These are phyloP conservation scores for Eciton burchellii DNA, from an alignment of 1,140 invertebrate species.

Conservation along the genomic window DNA sequence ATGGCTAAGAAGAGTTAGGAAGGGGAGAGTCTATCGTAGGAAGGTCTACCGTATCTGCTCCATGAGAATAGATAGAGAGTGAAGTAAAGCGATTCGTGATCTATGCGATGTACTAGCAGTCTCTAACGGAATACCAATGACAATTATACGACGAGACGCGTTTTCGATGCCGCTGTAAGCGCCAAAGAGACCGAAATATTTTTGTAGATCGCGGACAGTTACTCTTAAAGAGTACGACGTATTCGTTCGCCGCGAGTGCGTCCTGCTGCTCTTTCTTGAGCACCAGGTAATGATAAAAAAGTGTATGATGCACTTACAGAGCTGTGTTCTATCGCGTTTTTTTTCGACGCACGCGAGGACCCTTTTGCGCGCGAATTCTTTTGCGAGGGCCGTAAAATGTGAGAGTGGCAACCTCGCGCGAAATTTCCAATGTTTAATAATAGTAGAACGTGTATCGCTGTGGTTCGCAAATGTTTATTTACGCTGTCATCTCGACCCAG, in stretches of 20 bases:
- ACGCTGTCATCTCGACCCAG: not conserved
- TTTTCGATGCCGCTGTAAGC: not conserved
- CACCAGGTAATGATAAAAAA: constrained; percentile 52
- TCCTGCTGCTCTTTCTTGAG: constrained; percentile 25
- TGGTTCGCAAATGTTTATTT: constrained; percentile 15
- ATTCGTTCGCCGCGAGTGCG: constrained; percentile 16
- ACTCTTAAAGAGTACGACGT: constrained; percentile 9
- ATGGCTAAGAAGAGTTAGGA: too few species aligned
- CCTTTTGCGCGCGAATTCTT: constrained; percentile 15
- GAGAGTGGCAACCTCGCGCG: not conserved
- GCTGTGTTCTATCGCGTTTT: not conserved
- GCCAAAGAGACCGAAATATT: constrained; percentile 67
- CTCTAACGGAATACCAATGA: constrained; percentile 34
- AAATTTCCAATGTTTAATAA: constrained; percentile 20
- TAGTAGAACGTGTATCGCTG: not conserved
- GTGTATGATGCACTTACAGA: constrained; percentile 19
- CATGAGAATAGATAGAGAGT: not conserved
- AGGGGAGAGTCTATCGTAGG: not conserved
- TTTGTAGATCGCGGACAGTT: constrained; percentile 62
- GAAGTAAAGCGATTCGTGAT: not conserved
- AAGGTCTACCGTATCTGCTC: not conserved
- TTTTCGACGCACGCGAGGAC: not conserved
- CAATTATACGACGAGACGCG: constrained; percentile 7
- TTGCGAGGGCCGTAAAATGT: not conserved
- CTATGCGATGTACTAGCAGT: not conserved